A percentile compares a stretch with the other conserved stretches of the same genome.
Evolutionary conservation across 2,113 vertebrate species (phyloP).

Genomic region (Aviceda subcristata): DNA sequence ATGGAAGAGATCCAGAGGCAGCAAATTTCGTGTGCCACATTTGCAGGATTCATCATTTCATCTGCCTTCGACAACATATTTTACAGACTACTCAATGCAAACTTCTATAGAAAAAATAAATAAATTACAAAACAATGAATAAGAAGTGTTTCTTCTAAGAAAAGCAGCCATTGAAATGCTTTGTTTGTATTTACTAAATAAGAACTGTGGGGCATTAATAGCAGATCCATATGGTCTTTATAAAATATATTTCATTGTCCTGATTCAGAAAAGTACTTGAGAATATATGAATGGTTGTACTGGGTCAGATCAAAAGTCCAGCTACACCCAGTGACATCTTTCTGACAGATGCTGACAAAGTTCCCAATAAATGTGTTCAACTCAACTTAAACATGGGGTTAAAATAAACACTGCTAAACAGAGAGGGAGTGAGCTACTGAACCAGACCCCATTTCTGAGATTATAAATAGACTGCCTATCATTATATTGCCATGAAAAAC

Average conservation of each 20-base stretch:
- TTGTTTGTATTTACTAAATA: background rate
- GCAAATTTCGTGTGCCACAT: background rate
- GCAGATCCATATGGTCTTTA: background rate
- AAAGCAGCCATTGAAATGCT: background rate
- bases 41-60: background rate
- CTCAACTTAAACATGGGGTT: background rate
- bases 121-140: background rate
- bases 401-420: background rate
- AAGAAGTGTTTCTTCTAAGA: background rate
- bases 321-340: background rate
- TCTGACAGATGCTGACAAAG: background rate
- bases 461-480: background rate
- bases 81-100: background rate
- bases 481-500: background rate
- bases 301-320: background rate
- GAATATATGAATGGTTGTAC: background rate
- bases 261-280: background rate
- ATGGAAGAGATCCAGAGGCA: background rate
- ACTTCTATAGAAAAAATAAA: background rate
- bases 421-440: background rate
- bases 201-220: background rate
- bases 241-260: background rate
- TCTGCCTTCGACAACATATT: background rate
- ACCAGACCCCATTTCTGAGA: background rate
- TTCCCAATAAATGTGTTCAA: background rate